Evolutionary conservation across 1,140 invertebrate genomes (phyloP), one percentile per base, ranked within the genome.

Genomic region (Campoletis sonorensis): DNA sequence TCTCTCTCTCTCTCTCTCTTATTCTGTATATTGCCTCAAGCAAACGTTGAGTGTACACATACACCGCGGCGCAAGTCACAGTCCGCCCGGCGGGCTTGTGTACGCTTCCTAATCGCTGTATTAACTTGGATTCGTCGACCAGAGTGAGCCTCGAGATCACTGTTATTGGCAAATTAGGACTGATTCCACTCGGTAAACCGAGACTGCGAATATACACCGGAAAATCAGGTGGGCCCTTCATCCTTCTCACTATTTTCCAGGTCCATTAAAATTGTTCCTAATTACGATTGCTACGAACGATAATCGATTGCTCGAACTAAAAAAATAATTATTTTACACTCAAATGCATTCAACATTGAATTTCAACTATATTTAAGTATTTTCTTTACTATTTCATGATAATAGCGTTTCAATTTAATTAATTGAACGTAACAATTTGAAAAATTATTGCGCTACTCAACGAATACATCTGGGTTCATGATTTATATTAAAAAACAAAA

Each of bases 111-210:
- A 90, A 89, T 89, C 85, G 86, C 64, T 84, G 84, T 86, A 90
- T 90, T 89, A 90, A 86, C 87, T 70, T 86, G 84, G 87, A 87
- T 88, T 88, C 88, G 86, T 86, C 51, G 73, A 77, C 73, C 51
- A 77, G 76, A 64, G 76, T 45, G 33, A 78, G 58, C 33, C 23
- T 37, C 82, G 85, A 86, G 87, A 87, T 87, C 87, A 87, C 84
- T 87, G 87, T 85, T 86, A 90, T 89, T 87, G 88, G 86, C 82
- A 84, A 87, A 88, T 89, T 87, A 88, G 86, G 83, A 84, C 67
- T 85, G 84, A 88, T 88, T 88, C 83, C 83, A 84, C 84, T 84
- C 82, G 82, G 82, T 71, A 68, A 80, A 82, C 58, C 68, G 86
- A 85, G 84, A 84, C 84, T 84, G 75, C 40, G 79, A 40, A 45